A percentile compares a stretch with the other conserved stretches of the same genome.
These are phyloP conservation scores for Geophilus truncorum DNA, from an alignment of 2,888 invertebrate species.

Conservation along the genomic window DNA sequence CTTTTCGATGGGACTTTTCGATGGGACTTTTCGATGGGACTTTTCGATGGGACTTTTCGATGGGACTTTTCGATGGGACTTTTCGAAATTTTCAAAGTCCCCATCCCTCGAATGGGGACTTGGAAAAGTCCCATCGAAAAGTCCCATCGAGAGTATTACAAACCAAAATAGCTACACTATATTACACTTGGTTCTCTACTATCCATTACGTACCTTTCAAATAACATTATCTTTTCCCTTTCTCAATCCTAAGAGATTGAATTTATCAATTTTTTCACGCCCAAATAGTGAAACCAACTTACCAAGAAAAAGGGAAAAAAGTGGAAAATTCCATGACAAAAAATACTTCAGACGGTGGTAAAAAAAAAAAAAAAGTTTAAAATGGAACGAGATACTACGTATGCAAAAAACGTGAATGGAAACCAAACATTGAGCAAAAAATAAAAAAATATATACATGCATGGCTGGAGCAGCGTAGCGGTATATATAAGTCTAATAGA, in stretches of 20 bases:
- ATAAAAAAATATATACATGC: neutral
- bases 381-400: neutral
- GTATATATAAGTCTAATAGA: constrained; percentile 10
- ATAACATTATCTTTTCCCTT: neutral
- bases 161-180: neutral
- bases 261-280: constrained; percentile 4
- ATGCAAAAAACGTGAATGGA: neutral
- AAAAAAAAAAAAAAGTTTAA: neutral
- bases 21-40: no score
- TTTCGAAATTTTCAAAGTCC: no score
- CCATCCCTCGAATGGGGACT: no score
- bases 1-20: no score
- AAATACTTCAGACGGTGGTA: neutral
- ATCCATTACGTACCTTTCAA: neutral
- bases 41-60: no score
- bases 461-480: neutral
- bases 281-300: neutral
- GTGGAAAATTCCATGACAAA: neutral
- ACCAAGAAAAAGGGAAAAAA: neutral
- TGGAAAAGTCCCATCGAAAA: no score
- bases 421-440: neutral
- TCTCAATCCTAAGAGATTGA: constrained; percentile 1
- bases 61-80: no score
- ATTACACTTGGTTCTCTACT: neutral
- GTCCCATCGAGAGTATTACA: no score